These are phyloP conservation scores for Alcedo atthis DNA, from an alignment of 2,797 vertebrate species.

Conservation along the genomic window DNA sequence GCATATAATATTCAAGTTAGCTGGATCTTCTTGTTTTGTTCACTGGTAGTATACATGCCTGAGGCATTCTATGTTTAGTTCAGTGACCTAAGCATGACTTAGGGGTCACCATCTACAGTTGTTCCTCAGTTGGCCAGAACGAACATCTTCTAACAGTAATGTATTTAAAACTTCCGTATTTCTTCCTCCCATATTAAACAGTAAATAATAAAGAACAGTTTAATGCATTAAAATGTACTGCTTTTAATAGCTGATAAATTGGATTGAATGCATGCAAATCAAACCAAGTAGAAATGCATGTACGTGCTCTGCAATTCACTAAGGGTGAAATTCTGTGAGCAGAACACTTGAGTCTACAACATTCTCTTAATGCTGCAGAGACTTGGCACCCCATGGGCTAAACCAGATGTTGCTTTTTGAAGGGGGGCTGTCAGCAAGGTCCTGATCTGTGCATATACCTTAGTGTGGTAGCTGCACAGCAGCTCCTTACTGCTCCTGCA, in stretches of 20 bases:
- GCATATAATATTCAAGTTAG: conserved; percentile 64
- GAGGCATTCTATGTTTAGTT: conserved; percentile 61
- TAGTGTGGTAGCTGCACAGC: background rate
- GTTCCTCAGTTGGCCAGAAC: conserved; percentile 14
- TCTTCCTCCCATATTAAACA: background rate
- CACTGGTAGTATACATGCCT: conserved; percentile 42
- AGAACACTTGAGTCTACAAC: background rate
- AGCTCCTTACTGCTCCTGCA: background rate
- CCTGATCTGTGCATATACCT: background rate
- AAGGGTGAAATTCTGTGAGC: background rate
- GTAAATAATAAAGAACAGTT: background rate
- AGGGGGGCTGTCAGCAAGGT: background rate
- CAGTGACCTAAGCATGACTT: conserved; percentile 23
- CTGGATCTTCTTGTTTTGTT: conserved; percentile 36
- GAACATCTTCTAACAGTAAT: conserved; percentile 1
- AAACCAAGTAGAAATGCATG: background rate
- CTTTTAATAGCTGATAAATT: background rate
- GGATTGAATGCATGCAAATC: conserved; percentile 17
- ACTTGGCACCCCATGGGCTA: background rate
- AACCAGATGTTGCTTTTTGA: background rate
- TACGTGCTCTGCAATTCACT: background rate
- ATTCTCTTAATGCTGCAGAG: background rate
- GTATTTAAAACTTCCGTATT: conserved; percentile 25
- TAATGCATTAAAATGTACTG: background rate
- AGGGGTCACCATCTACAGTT: background rate